phyloP scores from a whole-genome alignment of 2,888 invertebrate genomes.

The Adela reaumurella region DNA sequence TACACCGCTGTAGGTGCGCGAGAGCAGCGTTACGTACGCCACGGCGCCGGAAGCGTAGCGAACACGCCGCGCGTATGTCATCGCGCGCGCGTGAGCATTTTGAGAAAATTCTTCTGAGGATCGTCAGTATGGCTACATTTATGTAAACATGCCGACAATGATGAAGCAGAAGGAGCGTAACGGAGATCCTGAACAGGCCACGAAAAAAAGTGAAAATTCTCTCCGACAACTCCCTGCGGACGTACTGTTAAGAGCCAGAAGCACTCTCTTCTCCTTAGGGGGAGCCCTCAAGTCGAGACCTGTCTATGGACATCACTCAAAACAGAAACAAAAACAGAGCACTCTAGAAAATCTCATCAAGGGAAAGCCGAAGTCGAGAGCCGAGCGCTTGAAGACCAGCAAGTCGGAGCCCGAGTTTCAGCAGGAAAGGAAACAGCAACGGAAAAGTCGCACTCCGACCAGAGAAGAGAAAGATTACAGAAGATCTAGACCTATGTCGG shows the following conservation, averaged over 20 bases:
- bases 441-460: constrained; percentile 33
- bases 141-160: constrained; percentile 18
- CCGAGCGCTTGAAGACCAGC: constrained; percentile 33
- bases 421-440: constrained; percentile 29
- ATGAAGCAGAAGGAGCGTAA: constrained; percentile 39
- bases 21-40: neutral
- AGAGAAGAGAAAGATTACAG: constrained; percentile 21
- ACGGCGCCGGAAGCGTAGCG: neutral
- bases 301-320: constrained; percentile 18
- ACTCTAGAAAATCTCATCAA: constrained; percentile 46
- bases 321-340: constrained; percentile 19
- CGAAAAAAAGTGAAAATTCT: constrained; percentile 34
- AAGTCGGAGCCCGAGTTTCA: constrained; percentile 42
- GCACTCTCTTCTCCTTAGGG: constrained; percentile 40
- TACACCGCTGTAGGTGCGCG: neutral
- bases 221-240: constrained; percentile 45
- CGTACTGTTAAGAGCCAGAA: constrained; percentile 42
- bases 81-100: too few species aligned
- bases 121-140: too few species aligned
- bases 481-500: constrained; percentile 36
- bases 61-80: neutral
- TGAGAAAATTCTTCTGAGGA: too few species aligned
- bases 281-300: constrained; percentile 45
- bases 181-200: constrained; percentile 25
- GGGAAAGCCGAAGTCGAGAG: constrained; percentile 32